Percentiles rank a stretch among this genome's conserved stretches.
phyloP scores from a whole-genome alignment of 2,113 vertebrate species.

The Cheirogaleus medius region DNA sequence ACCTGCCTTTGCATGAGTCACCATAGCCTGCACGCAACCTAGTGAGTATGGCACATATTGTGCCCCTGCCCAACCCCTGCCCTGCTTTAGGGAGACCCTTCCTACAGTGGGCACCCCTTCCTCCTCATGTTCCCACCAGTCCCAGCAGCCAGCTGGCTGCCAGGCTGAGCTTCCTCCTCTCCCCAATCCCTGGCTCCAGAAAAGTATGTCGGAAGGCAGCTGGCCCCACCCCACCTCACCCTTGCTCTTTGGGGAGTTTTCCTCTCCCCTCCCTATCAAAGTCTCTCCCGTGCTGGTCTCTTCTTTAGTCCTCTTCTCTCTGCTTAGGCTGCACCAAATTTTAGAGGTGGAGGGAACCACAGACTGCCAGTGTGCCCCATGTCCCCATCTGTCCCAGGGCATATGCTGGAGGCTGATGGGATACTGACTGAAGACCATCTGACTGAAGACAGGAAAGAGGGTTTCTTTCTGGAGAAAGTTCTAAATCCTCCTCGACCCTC shows the following conservation, averaged over 20 bases:
- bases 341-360: not conserved
- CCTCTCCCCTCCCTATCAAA: not conserved
- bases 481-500: too few species aligned
- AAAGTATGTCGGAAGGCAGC: slow-evolving; percentile 4
- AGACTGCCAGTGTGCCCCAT: not conserved
- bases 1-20: not conserved
- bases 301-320: not conserved
- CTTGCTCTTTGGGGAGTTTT: slow-evolving; percentile 32
- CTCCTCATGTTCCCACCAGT: not conserved
- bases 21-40: not conserved
- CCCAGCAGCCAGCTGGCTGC: not conserved
- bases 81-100: not conserved
- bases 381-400: not conserved
- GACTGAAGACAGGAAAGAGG: too few species aligned
- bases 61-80: not conserved
- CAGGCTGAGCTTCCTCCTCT: not conserved
- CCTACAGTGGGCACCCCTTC: not conserved
- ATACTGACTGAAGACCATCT: too few species aligned
- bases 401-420: not conserved
- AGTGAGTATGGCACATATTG: not conserved
- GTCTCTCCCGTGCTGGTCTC: not conserved
- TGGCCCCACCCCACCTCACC: not conserved
- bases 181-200: not conserved
- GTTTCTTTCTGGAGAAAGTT: too few species aligned
- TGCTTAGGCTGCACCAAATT: not conserved